Base-by-base conservation (phyloP, 2,888 invertebrate species). In the Apomyelois bistriatella region DNA sequence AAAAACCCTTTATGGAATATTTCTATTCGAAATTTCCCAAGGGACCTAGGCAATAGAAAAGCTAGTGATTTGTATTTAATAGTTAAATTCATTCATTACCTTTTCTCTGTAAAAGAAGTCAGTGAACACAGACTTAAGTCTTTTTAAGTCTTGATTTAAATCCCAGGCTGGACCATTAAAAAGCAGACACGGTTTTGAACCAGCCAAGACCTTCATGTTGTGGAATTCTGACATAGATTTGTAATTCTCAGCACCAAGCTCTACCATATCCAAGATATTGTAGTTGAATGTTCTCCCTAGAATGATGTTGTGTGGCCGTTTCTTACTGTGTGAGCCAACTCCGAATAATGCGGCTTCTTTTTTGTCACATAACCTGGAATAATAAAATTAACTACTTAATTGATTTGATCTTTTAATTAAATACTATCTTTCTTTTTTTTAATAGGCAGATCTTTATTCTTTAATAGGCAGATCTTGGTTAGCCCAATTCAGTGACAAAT, bases 141-240 rank as follows among this genome's bases (percentile, higher is more conserved):
- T 93, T 64, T 94, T 93, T 61, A 96, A 92, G 58, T 97, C 97
- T 58, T 95, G 90, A 66, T 94, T 93, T 60, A 94, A 92, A 16
- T 97, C 96, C 94, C 99, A 99, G 1, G 93, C 92, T 46, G 98
- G 95, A 0, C 99, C 99, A 78, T 96, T 95, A 72, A 99, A 98
- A 15, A 98, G 79, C 3, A 99, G 81, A 68, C 97, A 95, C 0
- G 99, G 99, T 81, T 99, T 99, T 0, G 94, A 93, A 4, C 97
- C 98, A 3, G 93, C 85, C 0, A 94, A 83, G 22, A 96, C 93
- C 79, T 96, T 97, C 51, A 95, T 93, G 53, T 93, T 93, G 58
- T 94, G 93, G 70, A 98, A 97, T 42, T 96, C 96, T 13, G 92
- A 86, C 79, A 99, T 92, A 0, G 95, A 92, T 74, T 94, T 94